A percentile compares a stretch with the other conserved stretches of the same genome.
These are phyloP conservation scores for Cassiopea andromeda DNA, from an alignment of 30 jellyfish, hydroid and myxozoan genomes.

Conservation along the genomic window DNA sequence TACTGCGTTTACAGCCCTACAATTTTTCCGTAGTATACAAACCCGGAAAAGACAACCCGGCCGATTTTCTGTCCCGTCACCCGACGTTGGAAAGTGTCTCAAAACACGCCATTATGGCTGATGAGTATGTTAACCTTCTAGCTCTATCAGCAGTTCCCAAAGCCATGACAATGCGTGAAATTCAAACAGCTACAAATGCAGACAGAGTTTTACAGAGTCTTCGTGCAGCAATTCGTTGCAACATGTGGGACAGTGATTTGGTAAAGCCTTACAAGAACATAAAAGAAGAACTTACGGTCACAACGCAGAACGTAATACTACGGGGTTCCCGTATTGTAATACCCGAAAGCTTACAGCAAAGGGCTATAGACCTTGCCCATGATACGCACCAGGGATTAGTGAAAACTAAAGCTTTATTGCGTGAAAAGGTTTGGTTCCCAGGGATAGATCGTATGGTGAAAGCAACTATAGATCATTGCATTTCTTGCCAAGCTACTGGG, in stretches of 20 bases:
- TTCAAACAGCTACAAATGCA: conserved; percentile 20
- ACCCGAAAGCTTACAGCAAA: neutral
- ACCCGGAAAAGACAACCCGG: conserved; percentile 1
- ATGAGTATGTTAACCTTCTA: conserved; percentile 17
- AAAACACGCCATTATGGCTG: conserved; percentile 23
- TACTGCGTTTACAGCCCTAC: too few species aligned
- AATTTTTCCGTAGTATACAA: neutral
- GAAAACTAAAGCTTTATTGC: neutral
- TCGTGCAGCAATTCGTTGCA: neutral
- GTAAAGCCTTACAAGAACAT: too few species aligned
- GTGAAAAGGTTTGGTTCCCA: too few species aligned
- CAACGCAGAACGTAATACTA: neutral
- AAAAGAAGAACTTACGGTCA: neutral
- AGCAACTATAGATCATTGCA: too few species aligned
- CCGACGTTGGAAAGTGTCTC: neutral
- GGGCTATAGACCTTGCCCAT: conserved; percentile 5
- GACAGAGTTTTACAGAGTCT: neutral
- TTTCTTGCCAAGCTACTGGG: too few species aligned
- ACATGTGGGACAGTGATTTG: too few species aligned
- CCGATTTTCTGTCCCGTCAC: conserved; percentile 1
- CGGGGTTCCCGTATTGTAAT: conserved; percentile 9
- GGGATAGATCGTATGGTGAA: too few species aligned
- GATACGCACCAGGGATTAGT: conserved; percentile 6
- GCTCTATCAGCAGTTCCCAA: conserved; percentile 33
- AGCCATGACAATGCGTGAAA: conserved; percentile 10